Evolutionary conservation across 2,888 invertebrate species (phyloP), one percentile per base, ranked within the genome.

Genomic region (Acanthosepion lycidas): DNA sequence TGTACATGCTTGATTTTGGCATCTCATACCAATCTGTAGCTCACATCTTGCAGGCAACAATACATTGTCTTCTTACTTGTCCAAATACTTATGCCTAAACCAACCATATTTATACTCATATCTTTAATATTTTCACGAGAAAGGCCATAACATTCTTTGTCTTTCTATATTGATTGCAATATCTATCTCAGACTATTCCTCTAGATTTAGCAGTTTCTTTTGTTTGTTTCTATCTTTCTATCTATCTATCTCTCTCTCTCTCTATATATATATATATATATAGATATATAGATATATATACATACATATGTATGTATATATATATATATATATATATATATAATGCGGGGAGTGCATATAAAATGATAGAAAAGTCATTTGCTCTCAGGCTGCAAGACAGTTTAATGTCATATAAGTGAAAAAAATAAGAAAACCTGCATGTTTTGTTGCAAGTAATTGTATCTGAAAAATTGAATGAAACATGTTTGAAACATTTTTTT

Each of bases 341-440:
- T 28, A 64, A n/a, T 78, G n/a, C 5, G 26, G 6, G 64, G n/a
- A n/a, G n/a, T 5, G n/a, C n/a, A n/a, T 78, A 42, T 42, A 42
- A 42, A 42, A 42, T 78, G 28, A 28, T 28, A 78, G 28, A 28
- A 78, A n/a, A 78, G 78, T 78, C 8, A 78, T 78, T 78, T 78
- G 28, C 15, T 78, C n/a, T n/a, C 0, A 15, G n/a, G 78, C 9
- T 8, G n/a, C 78, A 78, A 78, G 78, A 15, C n/a, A 15, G 1
- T 78, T 78, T 78, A 78, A 78, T 78, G n/a, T 78, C n/a, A 78
- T n/a, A 78, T 78, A 78, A 78, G n/a, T n/a, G 12, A 78, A n/a
- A 78, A 78, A 78, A 78, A 15, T n/a, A 28, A n/a, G n/a, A 78
- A 6, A 15, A n/a, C 78, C n/a, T 78, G 78, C 78, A 78, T 78